These are phyloP conservation scores for Idris sp. DNA, from an alignment of 1,140 invertebrate species.

Conservation along the genomic window DNA sequence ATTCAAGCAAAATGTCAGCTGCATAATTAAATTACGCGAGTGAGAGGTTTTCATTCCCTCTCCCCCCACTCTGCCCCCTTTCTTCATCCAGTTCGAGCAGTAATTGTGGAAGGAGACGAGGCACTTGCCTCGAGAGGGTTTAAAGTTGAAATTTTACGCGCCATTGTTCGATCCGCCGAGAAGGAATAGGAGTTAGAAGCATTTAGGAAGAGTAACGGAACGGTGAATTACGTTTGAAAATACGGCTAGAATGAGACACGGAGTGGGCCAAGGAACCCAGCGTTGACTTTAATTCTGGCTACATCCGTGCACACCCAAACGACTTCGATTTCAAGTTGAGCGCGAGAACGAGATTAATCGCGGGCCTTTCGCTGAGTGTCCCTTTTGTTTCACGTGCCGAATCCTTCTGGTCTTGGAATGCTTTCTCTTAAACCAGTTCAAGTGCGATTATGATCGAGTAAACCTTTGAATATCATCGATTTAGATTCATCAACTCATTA, in stretches of 20 bases:
- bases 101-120: constrained; percentile 50
- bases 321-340: no score
- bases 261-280: no score
- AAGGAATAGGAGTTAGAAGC: constrained; percentile 75
- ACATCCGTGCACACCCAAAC: no score
- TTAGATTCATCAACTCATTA: constrained; percentile 29
- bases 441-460: constrained; percentile 33
- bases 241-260: no score
- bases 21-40: constrained; percentile 74
- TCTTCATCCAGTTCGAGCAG: constrained; percentile 48
- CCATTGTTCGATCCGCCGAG: constrained; percentile 76
- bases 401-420: constrained; percentile 32
- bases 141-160: constrained; percentile 78
- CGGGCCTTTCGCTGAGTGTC: constrained; percentile 26
- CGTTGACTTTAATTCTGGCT: no score
- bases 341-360: constrained; percentile 69
- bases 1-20: constrained; percentile 59
- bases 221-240: constrained; percentile 75
- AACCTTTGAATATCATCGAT: constrained; percentile 28
- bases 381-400: constrained; percentile 44
- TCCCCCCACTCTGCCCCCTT: no score
- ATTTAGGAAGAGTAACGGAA: constrained; percentile 73
- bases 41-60: no score
- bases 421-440: constrained; percentile 34
- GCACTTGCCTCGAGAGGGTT: constrained; percentile 62